Base-by-base conservation (phyloP, 92 coral and sea anemone genomes). In the Palythoa grandiflora region DNA sequence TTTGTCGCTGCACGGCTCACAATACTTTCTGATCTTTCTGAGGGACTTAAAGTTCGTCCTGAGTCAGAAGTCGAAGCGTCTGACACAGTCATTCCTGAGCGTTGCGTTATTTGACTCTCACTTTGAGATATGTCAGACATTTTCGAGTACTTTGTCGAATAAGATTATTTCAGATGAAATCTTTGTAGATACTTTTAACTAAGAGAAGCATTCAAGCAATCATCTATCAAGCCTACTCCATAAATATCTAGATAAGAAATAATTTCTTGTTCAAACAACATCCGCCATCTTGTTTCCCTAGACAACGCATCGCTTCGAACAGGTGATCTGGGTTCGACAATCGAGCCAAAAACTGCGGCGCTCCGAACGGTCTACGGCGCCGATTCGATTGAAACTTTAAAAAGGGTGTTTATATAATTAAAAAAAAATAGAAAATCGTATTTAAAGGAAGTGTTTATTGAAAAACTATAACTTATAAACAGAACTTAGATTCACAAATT, bases 231-330 rank as follows among this genome's bases (percentile, higher is more conserved):
- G 10, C 2, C 17, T 21, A 73, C 40, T 28, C 44, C 65, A 52
- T 10, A 52, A 12, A 66, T 63, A 44, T 12, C 16, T 65, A 52
- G 40, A 51, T n/a, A 5, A 68, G 6, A 38, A 44, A 28, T 17
- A 28, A 44, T 47, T 73, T 47, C 57, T 70, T 68, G 8, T 9
- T 83, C 21, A 72, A 47, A 68, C 71, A n/a, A 63, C 77, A 11
- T 74, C 86, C 94, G 85, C 94, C 94, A 91, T 91, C 85, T 91
- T 91, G 94, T 91, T 91, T 91, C 94, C 92, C 92, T 57, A 88
- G 94, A 89, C 91, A 86, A 91, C 94, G 68, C 84, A 17, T 63
- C 20, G 19, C 16, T 36, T 35, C 47, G 28, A 51, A 81, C 76
- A 81, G 86, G 86, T 81, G 86, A 53, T 63, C 86, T 81, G 86